These are phyloP conservation scores for Tipula unca DNA, from an alignment of 2,888 invertebrate genomes.

Conservation along the genomic window DNA sequence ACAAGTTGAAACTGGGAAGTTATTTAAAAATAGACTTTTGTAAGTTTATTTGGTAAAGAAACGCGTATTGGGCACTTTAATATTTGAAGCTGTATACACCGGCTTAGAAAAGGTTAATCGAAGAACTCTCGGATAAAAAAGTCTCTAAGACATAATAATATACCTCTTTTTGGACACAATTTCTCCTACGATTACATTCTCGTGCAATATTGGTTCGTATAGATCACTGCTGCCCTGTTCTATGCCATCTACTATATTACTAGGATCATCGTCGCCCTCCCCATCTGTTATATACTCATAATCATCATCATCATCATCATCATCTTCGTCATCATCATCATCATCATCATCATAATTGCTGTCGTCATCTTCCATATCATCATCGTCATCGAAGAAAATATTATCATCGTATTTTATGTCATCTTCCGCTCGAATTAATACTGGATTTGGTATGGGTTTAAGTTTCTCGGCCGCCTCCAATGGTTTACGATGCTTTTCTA, in stretches of 20 bases:
- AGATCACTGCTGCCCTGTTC: slow-evolving; percentile 19
- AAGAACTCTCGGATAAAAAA: not conserved
- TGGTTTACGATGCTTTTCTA: not conserved
- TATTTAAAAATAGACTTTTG: too few species aligned
- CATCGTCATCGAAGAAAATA: not conserved
- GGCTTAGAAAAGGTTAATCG: too few species aligned
- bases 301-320: slow-evolving; percentile 10
- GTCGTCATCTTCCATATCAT: slow-evolving; percentile 14
- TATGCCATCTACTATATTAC: slow-evolving; percentile 15
- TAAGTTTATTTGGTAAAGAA: too few species aligned
- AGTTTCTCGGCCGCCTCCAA: not conserved
- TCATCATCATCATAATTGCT: not conserved
- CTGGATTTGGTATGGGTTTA: not conserved
- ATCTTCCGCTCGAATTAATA: not conserved
- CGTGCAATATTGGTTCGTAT: slow-evolving; percentile 28
- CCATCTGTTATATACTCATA: slow-evolving; percentile 1
- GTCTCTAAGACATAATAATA: too few species aligned
- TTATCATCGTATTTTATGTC: slow-evolving; percentile 25
- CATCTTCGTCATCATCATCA: not conserved
- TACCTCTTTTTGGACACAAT: slow-evolving; percentile 32
- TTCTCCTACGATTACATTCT: slow-evolving; percentile 22
- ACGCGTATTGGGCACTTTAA: too few species aligned
- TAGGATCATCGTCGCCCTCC: not conserved
- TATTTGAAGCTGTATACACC: too few species aligned
- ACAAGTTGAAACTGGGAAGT: too few species aligned